Evolutionary conservation across 1,140 invertebrate genomes (phyloP), one percentile per base, ranked within the genome.

Genomic region (Meloidogyne floridensis): DNA sequence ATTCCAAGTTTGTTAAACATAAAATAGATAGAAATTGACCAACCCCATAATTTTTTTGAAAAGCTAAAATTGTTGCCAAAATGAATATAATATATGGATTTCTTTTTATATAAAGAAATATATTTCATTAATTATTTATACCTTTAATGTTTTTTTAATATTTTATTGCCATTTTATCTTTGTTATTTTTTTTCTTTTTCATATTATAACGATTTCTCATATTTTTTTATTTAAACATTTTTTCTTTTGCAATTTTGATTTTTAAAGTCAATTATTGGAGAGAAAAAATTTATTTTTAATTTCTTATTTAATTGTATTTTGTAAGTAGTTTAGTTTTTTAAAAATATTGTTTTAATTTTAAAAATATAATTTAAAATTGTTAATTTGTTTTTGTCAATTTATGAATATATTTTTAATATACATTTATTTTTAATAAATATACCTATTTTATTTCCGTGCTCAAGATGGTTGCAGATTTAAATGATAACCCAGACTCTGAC

Each of bases 371-470:
- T 59, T 32, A 20, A 77, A 11, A 56, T 70, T 77, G 51, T 79
- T 20, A 80, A 71, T 79, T 79, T 79, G 20, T 79, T 75, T 74
- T 32, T 2, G 3, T 78, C 11, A 59, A 65, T 9, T 59, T 78
- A n/a, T 78, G 2, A 18, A 51, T 11, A 78, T 69, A 75, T 73
- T 77, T 77, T 75, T 54, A 42, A 65, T 20, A 13, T 72, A 20
- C 6, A 18, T 18, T 4, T 43, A 15, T 3, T 59, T 59, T 5
- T 59, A 15, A 59, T 15, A 59, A 15, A 59, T 15, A 59, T 47
- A 47, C 7, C 7, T 47, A 6, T 6, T 47, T 47, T 47, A 15
- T 83, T 82, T 11, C 7, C 20, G 82, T 69, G 47, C 13, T 47
- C 10, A 7, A 54, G 6, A 51, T 82, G 51, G n/a, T 51, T 11